phyloP scores from a whole-genome alignment of 2,797 vertebrate genomes.

The Corythornis leucogaster region DNA sequence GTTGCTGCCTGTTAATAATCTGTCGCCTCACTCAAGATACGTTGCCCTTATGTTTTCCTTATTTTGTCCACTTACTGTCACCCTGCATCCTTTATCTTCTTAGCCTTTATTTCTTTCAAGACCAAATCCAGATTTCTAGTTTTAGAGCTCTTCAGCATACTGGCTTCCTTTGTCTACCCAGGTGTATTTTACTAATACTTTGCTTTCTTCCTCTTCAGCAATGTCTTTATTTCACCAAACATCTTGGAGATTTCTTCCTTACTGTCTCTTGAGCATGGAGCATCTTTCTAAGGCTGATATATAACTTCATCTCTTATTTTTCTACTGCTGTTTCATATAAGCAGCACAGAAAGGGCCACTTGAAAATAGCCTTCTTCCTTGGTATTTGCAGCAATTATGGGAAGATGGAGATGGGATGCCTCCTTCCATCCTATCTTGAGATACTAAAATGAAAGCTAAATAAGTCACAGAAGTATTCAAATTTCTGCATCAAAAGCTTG shows the following conservation, averaged over 20 bases:
- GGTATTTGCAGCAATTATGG: slow-evolving; percentile 1
- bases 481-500: slow-evolving; percentile 13
- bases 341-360: not conserved
- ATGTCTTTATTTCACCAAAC: not conserved
- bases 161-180: not conserved
- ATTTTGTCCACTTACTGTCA: not conserved
- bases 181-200: not conserved
- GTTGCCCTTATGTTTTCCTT: not conserved
- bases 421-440: not conserved
- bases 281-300: not conserved
- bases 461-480: not conserved
- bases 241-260: not conserved
- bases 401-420: not conserved
- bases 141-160: not conserved
- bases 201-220: not conserved
- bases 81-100: not conserved
- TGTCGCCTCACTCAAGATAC: not conserved
- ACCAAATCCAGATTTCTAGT: not conserved
- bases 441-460: slow-evolving; percentile 18
- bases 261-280: not conserved
- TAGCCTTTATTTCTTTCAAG: not conserved
- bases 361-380: not conserved
- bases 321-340: not conserved
- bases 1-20: not conserved
- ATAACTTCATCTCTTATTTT: slow-evolving; percentile 5